Evolutionary conservation across 2,797 vertebrate genomes (phyloP).

Genomic region (Orientallactaga sibirica): DNA sequence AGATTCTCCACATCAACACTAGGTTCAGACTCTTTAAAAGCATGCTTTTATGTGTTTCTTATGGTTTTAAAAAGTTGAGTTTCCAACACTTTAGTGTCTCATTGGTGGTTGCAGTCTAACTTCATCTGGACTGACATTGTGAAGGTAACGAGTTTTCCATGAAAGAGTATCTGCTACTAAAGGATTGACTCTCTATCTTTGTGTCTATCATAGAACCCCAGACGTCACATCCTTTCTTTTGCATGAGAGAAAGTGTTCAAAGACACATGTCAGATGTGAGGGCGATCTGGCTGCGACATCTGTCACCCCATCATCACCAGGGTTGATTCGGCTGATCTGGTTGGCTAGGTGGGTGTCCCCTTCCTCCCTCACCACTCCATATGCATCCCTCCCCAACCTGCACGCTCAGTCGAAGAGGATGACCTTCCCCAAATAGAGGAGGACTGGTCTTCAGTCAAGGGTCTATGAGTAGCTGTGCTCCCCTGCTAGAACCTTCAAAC

Average conservation of each 20-base stretch:
- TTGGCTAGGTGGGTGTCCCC: no score
- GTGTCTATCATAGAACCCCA: background rate
- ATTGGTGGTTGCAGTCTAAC: background rate
- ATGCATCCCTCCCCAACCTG: no score
- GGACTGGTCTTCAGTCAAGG: no score
- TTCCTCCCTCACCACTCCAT: no score
- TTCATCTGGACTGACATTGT: background rate
- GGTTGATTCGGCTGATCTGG: no score
- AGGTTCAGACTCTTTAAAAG: constrained; percentile 14
- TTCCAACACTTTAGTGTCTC: background rate
- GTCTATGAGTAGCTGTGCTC: no score
- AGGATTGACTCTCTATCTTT: background rate
- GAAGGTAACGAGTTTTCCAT: background rate
- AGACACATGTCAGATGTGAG: background rate
- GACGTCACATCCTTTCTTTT: background rate
- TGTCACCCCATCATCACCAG: no score
- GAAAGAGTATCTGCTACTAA: background rate
- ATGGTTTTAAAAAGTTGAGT: background rate
- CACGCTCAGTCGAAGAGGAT: no score
- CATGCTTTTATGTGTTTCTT: background rate
- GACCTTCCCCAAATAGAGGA: no score
- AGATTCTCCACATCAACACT: background rate
- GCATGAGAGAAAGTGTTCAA: background rate
- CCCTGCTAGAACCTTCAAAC: no score
- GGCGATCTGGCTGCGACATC: no score